phyloP scores from a whole-genome alignment of 2,888 invertebrate species.

The Hipparchia semele region DNA sequence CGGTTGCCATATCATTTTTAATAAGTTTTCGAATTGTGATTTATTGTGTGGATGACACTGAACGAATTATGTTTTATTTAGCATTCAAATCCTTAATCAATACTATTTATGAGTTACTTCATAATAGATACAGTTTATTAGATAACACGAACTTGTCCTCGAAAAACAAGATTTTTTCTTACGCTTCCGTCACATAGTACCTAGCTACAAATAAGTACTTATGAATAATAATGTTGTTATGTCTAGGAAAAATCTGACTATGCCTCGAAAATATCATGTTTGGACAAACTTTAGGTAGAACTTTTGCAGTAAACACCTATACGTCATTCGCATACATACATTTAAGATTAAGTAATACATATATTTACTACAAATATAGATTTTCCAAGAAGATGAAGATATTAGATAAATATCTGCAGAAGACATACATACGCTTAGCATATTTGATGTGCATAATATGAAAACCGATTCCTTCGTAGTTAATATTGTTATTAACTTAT shows the following conservation, averaged over 20 bases:
- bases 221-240: slow-evolving; percentile 1
- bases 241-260: not conserved
- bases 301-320: not conserved
- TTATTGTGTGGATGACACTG: not conserved
- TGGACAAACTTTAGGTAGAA: not conserved
- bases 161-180: not conserved
- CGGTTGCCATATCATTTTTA: slow-evolving; percentile 1
- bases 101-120: not conserved
- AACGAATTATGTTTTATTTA: not conserved
- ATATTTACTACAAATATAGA: not conserved
- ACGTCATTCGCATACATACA: no score
- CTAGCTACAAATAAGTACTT: not conserved
- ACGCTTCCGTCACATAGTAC: not conserved
- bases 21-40: not conserved
- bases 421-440: not conserved
- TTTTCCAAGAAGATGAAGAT: slow-evolving; percentile 9
- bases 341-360: no score
- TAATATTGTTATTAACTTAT: not conserved
- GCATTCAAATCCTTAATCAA: not conserved
- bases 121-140: not conserved
- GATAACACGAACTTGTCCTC: not conserved
- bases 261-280: not conserved
- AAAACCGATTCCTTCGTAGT: not conserved
- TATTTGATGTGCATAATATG: not conserved
- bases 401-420: not conserved